These are phyloP conservation scores for Caenorhabditis sp. DNA, from an alignment of 2,888 invertebrate genomes.

Conservation along the genomic window DNA sequence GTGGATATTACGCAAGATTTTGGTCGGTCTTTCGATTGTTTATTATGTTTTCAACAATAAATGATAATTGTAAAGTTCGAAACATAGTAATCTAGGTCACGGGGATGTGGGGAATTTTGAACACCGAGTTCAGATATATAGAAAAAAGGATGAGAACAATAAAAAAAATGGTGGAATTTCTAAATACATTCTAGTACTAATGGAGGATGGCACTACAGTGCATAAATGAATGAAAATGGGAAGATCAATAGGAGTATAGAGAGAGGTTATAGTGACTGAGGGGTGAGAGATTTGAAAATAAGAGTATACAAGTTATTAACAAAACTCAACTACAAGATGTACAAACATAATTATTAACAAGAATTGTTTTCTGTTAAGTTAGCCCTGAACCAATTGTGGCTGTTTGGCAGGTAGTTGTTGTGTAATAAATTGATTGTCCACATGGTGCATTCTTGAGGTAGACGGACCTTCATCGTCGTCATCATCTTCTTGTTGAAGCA, in stretches of 20 bases:
- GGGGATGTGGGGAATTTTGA: neutral
- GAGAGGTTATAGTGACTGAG: constrained; percentile 1
- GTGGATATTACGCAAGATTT: too few relatives aligned
- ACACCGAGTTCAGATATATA: neutral
- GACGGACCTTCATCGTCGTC: neutral
- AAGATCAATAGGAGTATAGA: constrained; percentile 1
- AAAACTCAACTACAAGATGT: constrained; percentile 25
- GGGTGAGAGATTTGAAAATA: neutral
- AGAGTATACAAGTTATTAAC: constrained; percentile 4
- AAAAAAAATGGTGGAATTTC: too few relatives aligned
- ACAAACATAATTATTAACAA: constrained; percentile 20
- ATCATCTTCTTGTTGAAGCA: neutral
- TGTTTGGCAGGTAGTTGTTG: constrained; percentile 22
- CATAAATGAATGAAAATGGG: neutral
- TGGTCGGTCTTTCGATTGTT: neutral
- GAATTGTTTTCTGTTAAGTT: neutral
- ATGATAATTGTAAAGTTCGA: neutral
- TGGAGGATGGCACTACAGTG: neutral
- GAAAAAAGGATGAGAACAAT: neutral
- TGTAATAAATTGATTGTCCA: constrained; percentile 25
- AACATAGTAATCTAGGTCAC: neutral
- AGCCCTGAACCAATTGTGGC: constrained; percentile 29
- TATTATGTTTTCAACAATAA: neutral
- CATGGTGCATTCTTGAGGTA: neutral
- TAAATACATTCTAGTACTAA: neutral